Evolutionary conservation across 2,888 invertebrate genomes (phyloP).

Genomic region (Eurytoma adleriae): DNA sequence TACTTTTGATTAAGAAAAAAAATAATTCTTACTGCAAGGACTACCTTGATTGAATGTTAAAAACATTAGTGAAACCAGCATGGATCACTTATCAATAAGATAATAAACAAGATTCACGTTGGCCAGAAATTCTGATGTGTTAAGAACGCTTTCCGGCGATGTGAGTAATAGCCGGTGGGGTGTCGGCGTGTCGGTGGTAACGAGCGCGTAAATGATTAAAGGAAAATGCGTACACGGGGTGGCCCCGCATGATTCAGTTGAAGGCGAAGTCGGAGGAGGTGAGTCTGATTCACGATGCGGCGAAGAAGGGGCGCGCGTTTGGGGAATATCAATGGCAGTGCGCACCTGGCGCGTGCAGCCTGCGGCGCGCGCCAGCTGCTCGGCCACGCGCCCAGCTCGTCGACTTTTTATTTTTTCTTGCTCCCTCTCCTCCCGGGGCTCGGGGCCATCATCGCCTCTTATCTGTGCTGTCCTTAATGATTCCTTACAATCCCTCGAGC

Average conservation of each 20-base stretch:
- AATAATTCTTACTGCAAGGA: too few relatives aligned
- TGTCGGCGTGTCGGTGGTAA: too few relatives aligned
- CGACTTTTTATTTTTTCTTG: slow-evolving; percentile 15
- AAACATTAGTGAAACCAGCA: too few relatives aligned
- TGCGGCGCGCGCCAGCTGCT: slow-evolving; percentile 50
- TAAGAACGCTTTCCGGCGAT: too few relatives aligned
- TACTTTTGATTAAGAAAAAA: too few relatives aligned
- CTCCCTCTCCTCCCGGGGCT: neutral
- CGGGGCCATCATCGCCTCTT: neutral
- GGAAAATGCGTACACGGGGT: neutral
- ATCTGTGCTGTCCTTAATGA: neutral
- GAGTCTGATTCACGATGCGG: slow-evolving; percentile 23
- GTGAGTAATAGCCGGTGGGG: too few relatives aligned
- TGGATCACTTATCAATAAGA: too few relatives aligned
- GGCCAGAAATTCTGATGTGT: too few relatives aligned
- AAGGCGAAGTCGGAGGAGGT: neutral
- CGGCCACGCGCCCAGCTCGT: slow-evolving; percentile 19
- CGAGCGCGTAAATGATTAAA: too few relatives aligned
- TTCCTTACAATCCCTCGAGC: too few relatives aligned
- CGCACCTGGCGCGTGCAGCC: slow-evolving; percentile 52
- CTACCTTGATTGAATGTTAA: too few relatives aligned
- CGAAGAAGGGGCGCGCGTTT: slow-evolving; percentile 13
- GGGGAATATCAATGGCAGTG: slow-evolving; percentile 35
- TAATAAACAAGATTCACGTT: too few relatives aligned
- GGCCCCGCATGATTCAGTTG: slow-evolving; percentile 21